Evolutionary conservation across 2,797 vertebrate species (phyloP).

Genomic region (Xyrichtys novacula): DNA sequence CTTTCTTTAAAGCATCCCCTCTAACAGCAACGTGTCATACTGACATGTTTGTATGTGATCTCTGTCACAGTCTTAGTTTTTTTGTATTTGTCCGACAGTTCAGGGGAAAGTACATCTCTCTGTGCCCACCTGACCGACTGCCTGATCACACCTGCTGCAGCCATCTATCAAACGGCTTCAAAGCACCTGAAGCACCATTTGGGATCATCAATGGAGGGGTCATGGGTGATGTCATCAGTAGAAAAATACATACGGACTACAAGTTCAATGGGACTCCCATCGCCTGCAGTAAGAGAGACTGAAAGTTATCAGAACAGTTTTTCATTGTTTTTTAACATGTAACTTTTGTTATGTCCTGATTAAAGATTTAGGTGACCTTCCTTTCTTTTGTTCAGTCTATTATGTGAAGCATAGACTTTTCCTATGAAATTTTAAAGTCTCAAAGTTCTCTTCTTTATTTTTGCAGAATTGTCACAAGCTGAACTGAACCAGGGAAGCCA

Average conservation of each 20-base stretch:
- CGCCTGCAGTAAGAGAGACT: slow-evolving; percentile 76
- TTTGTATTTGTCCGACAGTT: slow-evolving; percentile 43
- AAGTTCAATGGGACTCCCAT: accelerated
- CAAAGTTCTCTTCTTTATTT: not conserved
- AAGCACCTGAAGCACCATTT: accelerated
- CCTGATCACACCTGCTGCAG: slow-evolving; percentile 72
- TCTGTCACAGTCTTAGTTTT: not conserved
- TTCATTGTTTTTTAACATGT: not conserved
- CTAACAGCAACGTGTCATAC: not conserved
- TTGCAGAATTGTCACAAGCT: slow-evolving; percentile 72
- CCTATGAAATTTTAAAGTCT: not conserved
- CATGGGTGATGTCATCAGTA: not conserved
- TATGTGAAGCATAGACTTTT: not conserved
- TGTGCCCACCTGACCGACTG: slow-evolving; percentile 62
- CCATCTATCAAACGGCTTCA: slow-evolving; percentile 1
- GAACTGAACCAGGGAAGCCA: not conserved
- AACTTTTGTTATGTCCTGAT: not conserved
- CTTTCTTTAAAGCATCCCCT: no score
- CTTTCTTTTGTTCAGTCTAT: not conserved
- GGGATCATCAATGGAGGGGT: slow-evolving; percentile 60
- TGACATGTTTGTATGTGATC: not conserved
- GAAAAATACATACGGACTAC: slow-evolving; percentile 3
- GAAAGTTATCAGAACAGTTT: not conserved
- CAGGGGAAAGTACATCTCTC: not conserved
- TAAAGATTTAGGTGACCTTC: no score